Base-by-base conservation (phyloP, 2,113 vertebrate species). In the Onychorhynchus coronatus region DNA sequence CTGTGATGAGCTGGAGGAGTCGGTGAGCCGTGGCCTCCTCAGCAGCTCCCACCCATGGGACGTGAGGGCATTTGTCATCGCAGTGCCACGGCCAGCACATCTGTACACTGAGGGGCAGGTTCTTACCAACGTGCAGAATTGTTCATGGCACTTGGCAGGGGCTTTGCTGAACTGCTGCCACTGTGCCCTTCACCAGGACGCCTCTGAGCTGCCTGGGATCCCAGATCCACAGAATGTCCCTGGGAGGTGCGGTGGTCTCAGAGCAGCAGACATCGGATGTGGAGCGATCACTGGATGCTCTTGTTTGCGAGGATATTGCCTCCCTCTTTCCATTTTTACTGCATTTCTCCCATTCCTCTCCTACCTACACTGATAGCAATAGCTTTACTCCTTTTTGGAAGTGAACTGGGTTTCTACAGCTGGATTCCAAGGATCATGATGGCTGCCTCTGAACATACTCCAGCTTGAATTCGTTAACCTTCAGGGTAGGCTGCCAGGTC, bases 391-490 rank as follows among this genome's bases (percentile, higher is more conserved):
- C 65, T 77, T 78, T 70, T 31, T 96, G 82, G 89, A 93, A 92
- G 19, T 8, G 75, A 91, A 85, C 85, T 6, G 11, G 39, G 33
- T 91, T 93, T 70, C 88, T 96, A 5, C 88, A 92, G 88, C 93
- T 95, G 91, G 86, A 74, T 92, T 94, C 47, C 81, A 92, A 18
- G 81, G 84, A 80, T 88, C 66, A 6, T 5, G 70, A n/a, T 95
- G 86, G 74, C 74, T 89, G 71, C 42, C 39, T 95, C 89, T 94
- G 76, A 96, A 85, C 41, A 9, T 74, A 66, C 61, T 91, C 75
- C 90, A 96, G 87, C 77, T 63, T 89, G 66, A 91, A 58, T 88
- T 95, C 93, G 92, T 92, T 94, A 94, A 94, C 82, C 92, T 94
- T 67, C 8, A 4, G 85, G 92, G 93, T 88, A 59, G 75, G 39